Base-by-base conservation (phyloP, 2,113 vertebrate genomes). In the Clarias batrachus region DNA sequence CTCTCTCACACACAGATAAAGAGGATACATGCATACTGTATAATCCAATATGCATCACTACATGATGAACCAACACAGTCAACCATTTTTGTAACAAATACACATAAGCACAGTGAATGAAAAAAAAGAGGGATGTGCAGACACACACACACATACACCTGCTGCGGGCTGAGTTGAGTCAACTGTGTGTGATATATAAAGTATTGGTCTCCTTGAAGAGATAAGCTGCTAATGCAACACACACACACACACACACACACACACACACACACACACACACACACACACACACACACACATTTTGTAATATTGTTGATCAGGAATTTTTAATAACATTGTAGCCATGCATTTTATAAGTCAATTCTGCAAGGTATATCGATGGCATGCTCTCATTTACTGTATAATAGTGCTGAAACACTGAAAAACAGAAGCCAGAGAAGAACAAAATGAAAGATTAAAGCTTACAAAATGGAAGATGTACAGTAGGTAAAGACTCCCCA, bases 171-270 rank as follows among this genome's bases (percentile, higher is more conserved):
- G 59, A 85, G 73, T 77, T 85, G 60, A 85, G 60, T 65, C 71
- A 85, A 65, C 85, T 81, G 54, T 81, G 78, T 86, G 65, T 81
- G 77, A 86, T 81, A 48, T 81, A 81, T 81, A 56, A 81, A 81
- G 85, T 70, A 66, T 73, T 80, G 57, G 77, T 86, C 25, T 85
- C 60, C 73, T 59, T 80, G 23, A 81, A 81, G 77, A 82, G 65
- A 86, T 80, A 66, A 86, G 41, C 77, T n/a, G 52, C 65, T 41
- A 41, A 86, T 19, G 56, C 79, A 71, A 41, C 27, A 70, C 66
- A 56, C 57, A 52, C 27, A 27, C 63, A 84, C 81, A 73, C 83
- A 71, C 66, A 60, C 85, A 85, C 76, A 56, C 71, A 56, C 78
- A 68, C 60, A 77, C 77, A 77, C 76, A 80, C 65, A 85, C 63